phyloP scores from a whole-genome alignment of 2,888 invertebrate species.

The Melinopterus prodromus region DNA sequence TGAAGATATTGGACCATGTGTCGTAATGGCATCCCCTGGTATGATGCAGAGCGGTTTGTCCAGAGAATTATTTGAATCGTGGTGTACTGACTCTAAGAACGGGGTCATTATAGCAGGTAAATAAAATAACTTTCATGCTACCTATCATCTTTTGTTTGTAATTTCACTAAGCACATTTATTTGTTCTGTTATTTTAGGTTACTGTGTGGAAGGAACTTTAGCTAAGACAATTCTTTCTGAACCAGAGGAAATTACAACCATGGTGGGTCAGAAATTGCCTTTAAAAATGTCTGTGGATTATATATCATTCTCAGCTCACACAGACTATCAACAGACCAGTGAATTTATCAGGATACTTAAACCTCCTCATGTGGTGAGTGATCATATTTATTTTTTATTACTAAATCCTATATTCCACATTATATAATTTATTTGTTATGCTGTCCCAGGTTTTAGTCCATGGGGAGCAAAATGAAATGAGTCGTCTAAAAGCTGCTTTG shows the following conservation, averaged over 20 bases:
- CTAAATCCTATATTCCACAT: background rate
- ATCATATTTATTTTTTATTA: slow-evolving; percentile 7
- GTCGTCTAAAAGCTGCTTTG: slow-evolving; percentile 91
- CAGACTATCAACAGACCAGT: slow-evolving; percentile 97
- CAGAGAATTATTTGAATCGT: slow-evolving; percentile 96
- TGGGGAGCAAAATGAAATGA: slow-evolving; percentile 99
- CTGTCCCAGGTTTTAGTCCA: slow-evolving; percentile 84
- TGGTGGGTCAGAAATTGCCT: slow-evolving; percentile 95
- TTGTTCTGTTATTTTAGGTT: slow-evolving; percentile 62
- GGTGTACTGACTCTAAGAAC: slow-evolving; percentile 98
- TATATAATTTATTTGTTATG: slow-evolving; percentile 27
- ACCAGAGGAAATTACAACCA: slow-evolving; percentile 95
- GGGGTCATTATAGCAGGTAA: slow-evolving; percentile 96
- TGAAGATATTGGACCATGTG: slow-evolving; percentile 99
- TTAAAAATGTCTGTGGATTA: slow-evolving; percentile 98
- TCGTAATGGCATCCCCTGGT: slow-evolving; percentile 99
- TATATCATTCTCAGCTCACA: slow-evolving; percentile 99
- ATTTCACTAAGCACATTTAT: background rate
- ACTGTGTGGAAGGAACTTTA: slow-evolving; percentile 89
- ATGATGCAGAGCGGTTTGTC: slow-evolving; percentile 99
- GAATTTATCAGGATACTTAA: slow-evolving; percentile 94
- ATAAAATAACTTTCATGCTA: background rate
- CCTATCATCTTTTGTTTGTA: slow-evolving; percentile 16
- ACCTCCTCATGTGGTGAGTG: slow-evolving; percentile 89
- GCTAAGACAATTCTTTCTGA: slow-evolving; percentile 96